Percentiles rank a stretch among this genome's conserved stretches.
Conservation (phyloP, 2,797 vertebrate genomes). For the Karalla daura region DNA sequence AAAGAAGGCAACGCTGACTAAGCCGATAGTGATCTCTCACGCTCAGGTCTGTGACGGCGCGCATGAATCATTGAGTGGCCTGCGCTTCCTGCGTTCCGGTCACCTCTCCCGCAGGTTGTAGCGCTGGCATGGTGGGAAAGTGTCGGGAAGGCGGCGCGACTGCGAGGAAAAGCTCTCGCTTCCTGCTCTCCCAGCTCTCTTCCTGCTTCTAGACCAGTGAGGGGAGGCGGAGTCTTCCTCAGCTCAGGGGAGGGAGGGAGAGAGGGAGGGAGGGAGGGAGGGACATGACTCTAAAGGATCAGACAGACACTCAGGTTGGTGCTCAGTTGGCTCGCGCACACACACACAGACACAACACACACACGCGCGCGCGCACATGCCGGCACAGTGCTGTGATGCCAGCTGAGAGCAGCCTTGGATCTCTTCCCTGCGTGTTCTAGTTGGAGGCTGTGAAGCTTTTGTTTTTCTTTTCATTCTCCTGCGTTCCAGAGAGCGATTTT, state of each 20-base stretch:
- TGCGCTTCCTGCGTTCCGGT: neutral
- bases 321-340: conserved; percentile 31
- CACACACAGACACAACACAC: conserved; percentile 9
- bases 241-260: conserved; percentile 41
- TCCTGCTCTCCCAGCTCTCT: conserved; percentile 54
- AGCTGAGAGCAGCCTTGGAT: conserved; percentile 13
- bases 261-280: conserved; percentile 45
- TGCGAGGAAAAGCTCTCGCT: conserved; percentile 46
- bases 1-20: too few relatives aligned
- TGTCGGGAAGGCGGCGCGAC: conserved; percentile 33
- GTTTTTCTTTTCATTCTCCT: neutral
- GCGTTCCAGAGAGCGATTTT: too few relatives aligned
- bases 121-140: conserved; percentile 14
- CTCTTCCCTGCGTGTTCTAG: neutral
- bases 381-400: neutral
- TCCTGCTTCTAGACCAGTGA: conserved; percentile 55
- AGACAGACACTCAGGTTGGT: conserved; percentile 58
- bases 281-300: conserved; percentile 27
- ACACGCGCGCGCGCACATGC: too few relatives aligned
- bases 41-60: too few relatives aligned
- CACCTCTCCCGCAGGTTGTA: neutral
- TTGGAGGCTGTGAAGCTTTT: neutral
- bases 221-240: conserved; percentile 57
- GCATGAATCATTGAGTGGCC: neutral
- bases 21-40: too few relatives aligned